Base-by-base conservation (phyloP, 2,888 invertebrate species). In the Limulus polyphemus region DNA sequence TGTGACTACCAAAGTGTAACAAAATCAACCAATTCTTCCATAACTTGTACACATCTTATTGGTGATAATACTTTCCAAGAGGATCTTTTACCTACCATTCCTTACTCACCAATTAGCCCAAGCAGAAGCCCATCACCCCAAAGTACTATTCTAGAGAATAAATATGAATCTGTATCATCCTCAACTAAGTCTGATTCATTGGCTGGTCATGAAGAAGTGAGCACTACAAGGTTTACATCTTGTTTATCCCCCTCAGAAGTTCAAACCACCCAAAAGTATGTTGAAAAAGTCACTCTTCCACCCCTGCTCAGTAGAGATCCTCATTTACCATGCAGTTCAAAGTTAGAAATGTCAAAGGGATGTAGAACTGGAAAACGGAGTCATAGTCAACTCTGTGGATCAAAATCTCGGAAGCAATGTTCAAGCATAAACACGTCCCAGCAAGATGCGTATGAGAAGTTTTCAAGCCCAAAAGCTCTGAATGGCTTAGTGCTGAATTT, bases 11-110 rank as follows among this genome's bases (percentile, higher is more conserved):
- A 32, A 32, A 32, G 32, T 32, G 32, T 32, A 32, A 32, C 7
- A 7, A 32, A 84, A 70, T 49, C 66, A 68, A 14, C 64, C 62
- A 32, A 62, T 63, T 54, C 59, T 62, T n/a, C 50, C 60, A 57
- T 56, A 61, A 16, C 51, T 64, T 17, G 62, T 62, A 13, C 63
- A 68, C 13, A 62, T 65, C 49, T 62, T 14, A 14, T 11, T 47
- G 16, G 17, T 16, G 52, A 11, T 11, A 65, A 62, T 49, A 62
- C 62, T 60, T 60, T 62, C 11, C 57, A 49, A 14, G 61, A 57
- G 60, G 58, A 50, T 58, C 32, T 32, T 32, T 32, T 32, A 32
- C 32, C 32, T 2, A 32, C 32, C 3, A 32, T 32, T 32, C 62
- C 66, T 32, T 63, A 66, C 49, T 66, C 66, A 13, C 63, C 66